Base-by-base conservation (phyloP, 2,888 invertebrate genomes). In the Drosophila bunnanda region DNA sequence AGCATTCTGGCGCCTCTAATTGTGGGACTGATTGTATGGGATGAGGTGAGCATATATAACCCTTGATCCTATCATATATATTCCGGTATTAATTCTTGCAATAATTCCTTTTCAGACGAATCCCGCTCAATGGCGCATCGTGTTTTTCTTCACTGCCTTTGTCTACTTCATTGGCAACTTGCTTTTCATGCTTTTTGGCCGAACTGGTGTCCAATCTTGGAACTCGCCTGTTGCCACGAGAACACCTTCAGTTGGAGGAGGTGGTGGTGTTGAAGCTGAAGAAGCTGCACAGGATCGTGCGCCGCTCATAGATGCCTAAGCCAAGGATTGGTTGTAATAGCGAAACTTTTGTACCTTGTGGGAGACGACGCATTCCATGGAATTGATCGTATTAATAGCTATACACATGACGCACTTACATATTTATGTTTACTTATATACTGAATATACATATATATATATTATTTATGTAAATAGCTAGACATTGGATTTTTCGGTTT, bases 101-200 rank as follows among this genome's bases (percentile, higher is more conserved):
- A 9, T 34, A 10, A 25, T 4, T 12, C 1, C 2, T 8, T 28
- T 17, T 1, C 92, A 96, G 96, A 92, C 92, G 15, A 93, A 95
- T 78, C 93, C 94, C 0, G 75, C 89, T 2, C 95, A 96, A 88
- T 97, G 97, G 97, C 93, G 94, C 55, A 94, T 94, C 61, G 95
- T 96, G 15, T 97, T 97, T 92, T 95, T 95, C 90, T 93, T 96
- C 9, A 94, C 96, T 0, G 94, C 96, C 0, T 94, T 93, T n/a
- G 93, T 96, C 25, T 96, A 96, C 88, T 93, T 96, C 71, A 90
- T 94, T 54, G 95, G 95, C 12, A 95, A 95, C 88, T 90, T 95
- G 30, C 93, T 96, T 76, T 97, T 96, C 89, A 86, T 96, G 2
- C 84, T 95, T 1, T 96, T 96, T 89, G 95, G 95, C 5, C 94